Evolutionary conservation across 2,797 vertebrate genomes (phyloP).

Genomic region (Varecia variegata): DNA sequence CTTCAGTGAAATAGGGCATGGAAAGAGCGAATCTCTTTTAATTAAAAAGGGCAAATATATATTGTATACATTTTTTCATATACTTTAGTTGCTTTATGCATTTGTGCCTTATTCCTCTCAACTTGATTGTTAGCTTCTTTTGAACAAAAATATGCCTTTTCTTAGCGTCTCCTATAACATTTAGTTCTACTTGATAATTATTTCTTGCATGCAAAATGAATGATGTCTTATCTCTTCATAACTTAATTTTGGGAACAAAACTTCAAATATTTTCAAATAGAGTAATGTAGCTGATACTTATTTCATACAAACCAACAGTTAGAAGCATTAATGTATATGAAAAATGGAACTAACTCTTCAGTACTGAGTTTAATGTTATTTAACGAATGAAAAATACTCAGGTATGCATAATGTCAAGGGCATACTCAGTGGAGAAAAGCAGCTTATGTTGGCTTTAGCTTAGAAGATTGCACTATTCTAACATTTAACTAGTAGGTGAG

Average conservation of each 20-base stretch:
- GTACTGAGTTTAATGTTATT: constrained; percentile 11
- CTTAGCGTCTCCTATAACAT: neutral
- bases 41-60: neutral
- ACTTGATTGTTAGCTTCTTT: neutral
- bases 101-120: neutral
- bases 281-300: neutral
- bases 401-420: constrained; percentile 26
- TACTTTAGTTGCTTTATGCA: neutral
- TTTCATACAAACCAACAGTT: neutral
- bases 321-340: neutral
- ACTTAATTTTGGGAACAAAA: constrained; percentile 20
- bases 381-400: constrained; percentile 15
- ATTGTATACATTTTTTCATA: neutral
- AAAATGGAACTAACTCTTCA: constrained; percentile 35
- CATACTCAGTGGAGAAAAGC: neutral
- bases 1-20: neutral
- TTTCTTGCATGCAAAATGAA: neutral
- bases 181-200: neutral
- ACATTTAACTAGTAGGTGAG: constrained; percentile 39
- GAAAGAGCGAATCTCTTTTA: neutral
- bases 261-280: constrained; percentile 23
- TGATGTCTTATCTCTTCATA: neutral
- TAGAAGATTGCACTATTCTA: constrained; percentile 6
- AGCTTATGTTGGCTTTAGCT: constrained; percentile 7
- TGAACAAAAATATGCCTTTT: constrained; percentile 27